Percentiles rank a stretch among this genome's conserved stretches.
phyloP scores from a whole-genome alignment of 2,113 vertebrate species.

The Brachirus orientalis region DNA sequence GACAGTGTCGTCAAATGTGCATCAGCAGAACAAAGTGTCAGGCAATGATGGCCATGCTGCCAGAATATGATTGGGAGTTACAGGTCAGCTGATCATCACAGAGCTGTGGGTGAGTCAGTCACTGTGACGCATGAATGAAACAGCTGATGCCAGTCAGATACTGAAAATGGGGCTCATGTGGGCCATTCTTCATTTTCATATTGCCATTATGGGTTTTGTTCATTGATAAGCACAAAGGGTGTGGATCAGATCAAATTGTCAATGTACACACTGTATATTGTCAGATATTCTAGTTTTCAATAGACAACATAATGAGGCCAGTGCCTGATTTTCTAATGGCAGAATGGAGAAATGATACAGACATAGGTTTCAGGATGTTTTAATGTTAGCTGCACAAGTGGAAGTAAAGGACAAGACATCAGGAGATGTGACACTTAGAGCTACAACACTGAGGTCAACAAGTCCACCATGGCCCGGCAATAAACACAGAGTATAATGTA shows the following conservation, averaged over 20 bases:
- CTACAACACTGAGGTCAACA: slow-evolving; percentile 48
- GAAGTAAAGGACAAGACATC: too few relatives aligned
- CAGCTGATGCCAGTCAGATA: slow-evolving; percentile 1
- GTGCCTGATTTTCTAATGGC: too few relatives aligned
- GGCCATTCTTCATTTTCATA: neutral
- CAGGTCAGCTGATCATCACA: slow-evolving; percentile 1
- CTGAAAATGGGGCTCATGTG: neutral
- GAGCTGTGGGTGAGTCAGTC: neutral
- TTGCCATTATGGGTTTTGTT: too few relatives aligned
- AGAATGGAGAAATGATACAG: too few relatives aligned
- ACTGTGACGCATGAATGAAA: slow-evolving; percentile 7
- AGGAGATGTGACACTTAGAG: too few relatives aligned
- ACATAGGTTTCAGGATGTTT: too few relatives aligned
- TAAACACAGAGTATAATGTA: slow-evolving; percentile 27
- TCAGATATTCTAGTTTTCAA: neutral
- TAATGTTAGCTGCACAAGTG: too few relatives aligned
- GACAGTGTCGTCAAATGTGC: neutral
- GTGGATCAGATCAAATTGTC: too few relatives aligned
- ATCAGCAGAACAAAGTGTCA: neutral
- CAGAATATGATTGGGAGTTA: neutral
- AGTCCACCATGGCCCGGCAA: slow-evolving; percentile 23
- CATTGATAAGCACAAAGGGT: too few relatives aligned
- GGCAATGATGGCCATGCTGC: neutral
- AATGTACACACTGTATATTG: too few relatives aligned
- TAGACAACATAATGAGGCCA: slow-evolving; percentile 3